These are phyloP conservation scores for Gymnothorax javanicus DNA, from an alignment of 2,797 vertebrate genomes.

Conservation along the genomic window DNA sequence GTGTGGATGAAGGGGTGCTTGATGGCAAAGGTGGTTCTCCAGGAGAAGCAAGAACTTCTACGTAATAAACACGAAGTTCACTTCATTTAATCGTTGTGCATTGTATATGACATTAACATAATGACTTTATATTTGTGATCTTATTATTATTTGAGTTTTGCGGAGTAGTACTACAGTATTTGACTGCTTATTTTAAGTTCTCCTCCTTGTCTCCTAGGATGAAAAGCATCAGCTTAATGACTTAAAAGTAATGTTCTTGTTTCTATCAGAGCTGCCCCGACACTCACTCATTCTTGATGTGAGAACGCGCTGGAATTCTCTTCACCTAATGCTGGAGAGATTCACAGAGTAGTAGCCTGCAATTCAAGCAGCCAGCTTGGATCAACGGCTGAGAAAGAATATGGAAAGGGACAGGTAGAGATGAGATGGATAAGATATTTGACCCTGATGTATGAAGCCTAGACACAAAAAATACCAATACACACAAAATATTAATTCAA, in stretches of 20 bases:
- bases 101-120: not conserved
- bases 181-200: too few species aligned
- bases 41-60: constrained; percentile 15
- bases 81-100: not conserved
- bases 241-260: not conserved
- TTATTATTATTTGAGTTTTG: too few species aligned
- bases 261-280: not conserved
- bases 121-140: not conserved
- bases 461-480: too few species aligned
- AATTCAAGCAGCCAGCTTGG: too few species aligned
- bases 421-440: too few species aligned
- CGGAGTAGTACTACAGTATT: too few species aligned
- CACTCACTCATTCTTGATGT: constrained; percentile 17
- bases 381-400: too few species aligned
- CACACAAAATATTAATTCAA: too few species aligned
- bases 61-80: not conserved
- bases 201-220: too few species aligned
- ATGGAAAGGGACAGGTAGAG: too few species aligned
- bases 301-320: constrained; percentile 10
- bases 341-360: not conserved
- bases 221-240: too few species aligned
- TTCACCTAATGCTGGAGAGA: not conserved
- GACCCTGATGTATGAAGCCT: too few species aligned
- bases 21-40: constrained; percentile 26
- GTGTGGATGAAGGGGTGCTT: constrained; percentile 38